Evolutionary conservation across 2,888 invertebrate species (phyloP).

Genomic region (Tortrix viridana): DNA sequence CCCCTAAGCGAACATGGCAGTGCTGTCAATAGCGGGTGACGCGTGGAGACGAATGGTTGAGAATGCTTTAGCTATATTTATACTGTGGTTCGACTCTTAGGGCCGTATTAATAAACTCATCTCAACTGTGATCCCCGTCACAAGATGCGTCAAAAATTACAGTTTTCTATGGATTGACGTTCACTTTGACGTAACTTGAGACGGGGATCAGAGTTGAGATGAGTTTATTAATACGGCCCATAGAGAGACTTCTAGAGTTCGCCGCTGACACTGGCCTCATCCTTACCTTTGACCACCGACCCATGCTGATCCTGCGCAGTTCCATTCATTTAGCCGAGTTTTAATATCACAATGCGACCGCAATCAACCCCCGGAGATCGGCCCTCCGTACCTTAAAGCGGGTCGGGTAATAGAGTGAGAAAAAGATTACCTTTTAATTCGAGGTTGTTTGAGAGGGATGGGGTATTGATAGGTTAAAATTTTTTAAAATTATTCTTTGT

Average conservation of each 20-base stretch:
- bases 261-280: constrained; percentile 6
- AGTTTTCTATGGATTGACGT: too few species aligned
- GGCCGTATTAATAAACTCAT: too few species aligned
- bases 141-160: too few species aligned
- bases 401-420: constrained; percentile 22
- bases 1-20: too few species aligned
- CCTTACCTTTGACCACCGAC: constrained; percentile 24
- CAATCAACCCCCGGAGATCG: constrained; percentile 10
- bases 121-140: too few species aligned
- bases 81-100: too few species aligned
- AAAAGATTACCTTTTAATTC: constrained; percentile 17
- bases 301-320: constrained; percentile 15
- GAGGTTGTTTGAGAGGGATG: constrained; percentile 8
- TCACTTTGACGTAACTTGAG: too few species aligned
- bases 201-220: too few species aligned
- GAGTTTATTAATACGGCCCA: too few species aligned
- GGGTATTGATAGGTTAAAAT: constrained; percentile 4
- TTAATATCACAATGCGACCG: constrained; percentile 31
- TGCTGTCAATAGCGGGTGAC: too few species aligned
- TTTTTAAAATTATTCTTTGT: not conserved
- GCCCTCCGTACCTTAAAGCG: constrained; percentile 11
- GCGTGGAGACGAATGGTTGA: too few species aligned
- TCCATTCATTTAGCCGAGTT: constrained; percentile 27
- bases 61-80: too few species aligned
- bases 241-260: not conserved